phyloP scores from a whole-genome alignment of 2,797 vertebrate species.

The Chloroceryle amazona region DNA sequence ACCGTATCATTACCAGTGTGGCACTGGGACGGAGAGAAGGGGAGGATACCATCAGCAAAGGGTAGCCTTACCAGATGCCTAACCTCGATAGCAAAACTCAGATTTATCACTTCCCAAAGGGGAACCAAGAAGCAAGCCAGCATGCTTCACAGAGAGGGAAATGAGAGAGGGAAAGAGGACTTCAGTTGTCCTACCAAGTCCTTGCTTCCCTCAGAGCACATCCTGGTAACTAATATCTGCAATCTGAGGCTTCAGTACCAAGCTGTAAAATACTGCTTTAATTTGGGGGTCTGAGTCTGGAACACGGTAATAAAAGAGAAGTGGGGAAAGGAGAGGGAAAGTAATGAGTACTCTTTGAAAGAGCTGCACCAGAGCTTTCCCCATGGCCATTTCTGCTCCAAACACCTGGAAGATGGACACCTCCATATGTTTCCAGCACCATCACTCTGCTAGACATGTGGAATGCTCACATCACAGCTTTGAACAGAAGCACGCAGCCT shows the following conservation, averaged over 20 bases:
- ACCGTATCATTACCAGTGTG: not conserved
- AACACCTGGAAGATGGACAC: conserved; percentile 28
- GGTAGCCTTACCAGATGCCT: not conserved
- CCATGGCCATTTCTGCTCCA: not conserved
- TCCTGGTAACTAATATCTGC: conserved; percentile 21
- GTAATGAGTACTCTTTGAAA: not conserved
- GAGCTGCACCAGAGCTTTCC: not conserved
- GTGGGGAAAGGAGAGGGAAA: not conserved
- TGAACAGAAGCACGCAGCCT: not conserved
- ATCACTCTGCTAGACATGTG: not conserved
- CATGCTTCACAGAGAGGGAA: not conserved
- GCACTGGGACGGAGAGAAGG: conserved; percentile 3
- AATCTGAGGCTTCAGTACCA: not conserved
- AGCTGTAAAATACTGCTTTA: conserved; percentile 23
- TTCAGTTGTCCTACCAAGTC: conserved; percentile 59
- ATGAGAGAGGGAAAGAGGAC: not conserved
- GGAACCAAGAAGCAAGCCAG: conserved; percentile 11
- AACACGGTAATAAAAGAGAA: not conserved
- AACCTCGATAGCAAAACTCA: not conserved
- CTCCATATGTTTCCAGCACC: conserved; percentile 11
- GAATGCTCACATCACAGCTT: conserved; percentile 18
- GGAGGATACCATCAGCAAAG: not conserved
- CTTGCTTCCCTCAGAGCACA: not conserved
- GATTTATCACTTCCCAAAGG: conserved; percentile 53
- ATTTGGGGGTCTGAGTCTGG: not conserved